phyloP scores from a whole-genome alignment of 2,113 vertebrate genomes.

The Stictonetta naevosa region DNA sequence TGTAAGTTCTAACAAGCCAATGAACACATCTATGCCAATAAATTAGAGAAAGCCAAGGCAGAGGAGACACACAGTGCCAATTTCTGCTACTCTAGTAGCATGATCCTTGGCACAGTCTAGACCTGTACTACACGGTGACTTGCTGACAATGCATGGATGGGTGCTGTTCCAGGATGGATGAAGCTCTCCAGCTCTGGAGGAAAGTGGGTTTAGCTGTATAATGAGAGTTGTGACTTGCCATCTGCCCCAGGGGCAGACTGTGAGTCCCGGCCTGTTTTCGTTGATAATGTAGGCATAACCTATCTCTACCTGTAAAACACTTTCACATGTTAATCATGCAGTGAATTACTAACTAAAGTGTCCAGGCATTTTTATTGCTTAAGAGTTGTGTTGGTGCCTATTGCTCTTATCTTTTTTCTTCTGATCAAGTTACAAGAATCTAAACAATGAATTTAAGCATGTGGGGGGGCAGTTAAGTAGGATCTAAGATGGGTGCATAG shows the following conservation, averaged over 20 bases:
- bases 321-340: neutral
- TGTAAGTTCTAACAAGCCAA: neutral
- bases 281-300: neutral
- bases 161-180: neutral
- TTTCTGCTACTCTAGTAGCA: neutral
- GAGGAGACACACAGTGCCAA: neutral
- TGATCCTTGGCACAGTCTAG: neutral
- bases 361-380: neutral
- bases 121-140: neutral
- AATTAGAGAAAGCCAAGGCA: neutral
- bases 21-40: neutral
- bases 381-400: neutral
- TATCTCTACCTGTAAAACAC: neutral
- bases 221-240: neutral
- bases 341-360: neutral
- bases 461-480: neutral
- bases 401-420: neutral
- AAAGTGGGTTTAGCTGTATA: neutral
- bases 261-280: neutral
- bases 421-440: neutral
- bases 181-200: neutral
- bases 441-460: neutral
- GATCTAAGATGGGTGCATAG: neutral
- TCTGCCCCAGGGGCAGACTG: neutral
- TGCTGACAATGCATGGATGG: neutral